Conservation (phyloP, 1,140 invertebrate species). For the Drosophila tropicalis region DNA sequence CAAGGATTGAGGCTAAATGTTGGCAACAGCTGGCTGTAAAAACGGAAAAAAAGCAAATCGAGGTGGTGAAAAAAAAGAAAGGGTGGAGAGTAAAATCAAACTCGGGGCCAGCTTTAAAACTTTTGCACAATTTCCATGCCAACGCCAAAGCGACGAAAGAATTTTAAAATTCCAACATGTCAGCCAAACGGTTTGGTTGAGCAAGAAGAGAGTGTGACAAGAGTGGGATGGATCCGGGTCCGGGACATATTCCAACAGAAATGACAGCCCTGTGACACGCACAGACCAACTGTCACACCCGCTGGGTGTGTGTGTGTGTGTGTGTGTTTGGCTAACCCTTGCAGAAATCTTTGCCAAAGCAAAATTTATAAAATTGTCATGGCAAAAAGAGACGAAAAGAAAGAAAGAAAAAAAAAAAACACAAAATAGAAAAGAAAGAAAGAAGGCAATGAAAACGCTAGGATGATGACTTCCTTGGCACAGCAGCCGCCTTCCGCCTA, state of each 20-base stretch:
- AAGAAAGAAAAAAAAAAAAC: constrained; percentile 17
- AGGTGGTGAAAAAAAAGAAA: not conserved
- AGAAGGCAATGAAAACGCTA: constrained; percentile 36
- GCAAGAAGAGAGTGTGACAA: not conserved
- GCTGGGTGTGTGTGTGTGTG: constrained; percentile 35
- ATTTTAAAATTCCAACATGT: constrained; percentile 77
- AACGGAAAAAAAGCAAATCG: constrained; percentile 27
- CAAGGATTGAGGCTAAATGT: constrained; percentile 47
- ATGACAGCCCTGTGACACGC: constrained; percentile 77
- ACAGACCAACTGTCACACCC: constrained; percentile 80
- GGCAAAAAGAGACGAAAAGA: constrained; percentile 29
- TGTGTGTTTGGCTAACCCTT: constrained; percentile 65
- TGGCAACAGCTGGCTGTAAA: constrained; percentile 64
- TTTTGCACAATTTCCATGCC: constrained; percentile 72
- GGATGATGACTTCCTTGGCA: constrained; percentile 54
- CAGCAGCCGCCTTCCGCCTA: constrained; percentile 5
- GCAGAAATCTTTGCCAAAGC: constrained; percentile 61
- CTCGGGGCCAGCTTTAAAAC: constrained; percentile 62
- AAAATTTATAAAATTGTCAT: constrained; percentile 71
- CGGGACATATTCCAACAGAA: constrained; percentile 56
- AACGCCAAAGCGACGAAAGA: constrained; percentile 63
- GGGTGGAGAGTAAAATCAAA: not conserved
- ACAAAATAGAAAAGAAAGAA: constrained; percentile 9
- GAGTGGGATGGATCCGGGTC: not conserved
- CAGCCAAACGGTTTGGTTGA: constrained; percentile 28